A percentile compares a stretch with the other conserved stretches of the same genome.
Evolutionary conservation across 2,113 vertebrate genomes (phyloP).

Genomic region (Alaudala cheleensis): DNA sequence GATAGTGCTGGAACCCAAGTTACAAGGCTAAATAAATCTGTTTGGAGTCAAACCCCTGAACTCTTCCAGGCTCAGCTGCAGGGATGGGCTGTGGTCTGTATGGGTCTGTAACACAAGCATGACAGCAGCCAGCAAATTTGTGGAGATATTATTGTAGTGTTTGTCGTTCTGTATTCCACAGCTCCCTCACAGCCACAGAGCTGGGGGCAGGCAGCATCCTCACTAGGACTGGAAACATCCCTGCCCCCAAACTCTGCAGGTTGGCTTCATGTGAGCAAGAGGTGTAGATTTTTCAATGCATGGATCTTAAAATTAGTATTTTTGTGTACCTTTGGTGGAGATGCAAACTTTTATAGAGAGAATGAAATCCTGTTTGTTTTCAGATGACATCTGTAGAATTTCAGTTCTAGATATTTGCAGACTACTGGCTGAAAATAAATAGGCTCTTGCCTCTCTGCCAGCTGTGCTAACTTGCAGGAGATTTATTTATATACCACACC

Average conservation of each 20-base stretch:
- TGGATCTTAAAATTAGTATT: neutral
- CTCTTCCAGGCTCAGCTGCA: neutral
- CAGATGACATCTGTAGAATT: neutral
- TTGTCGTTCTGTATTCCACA: neutral
- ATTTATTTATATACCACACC: neutral
- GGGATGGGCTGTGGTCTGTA: neutral
- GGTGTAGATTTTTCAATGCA: neutral
- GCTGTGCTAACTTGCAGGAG: neutral
- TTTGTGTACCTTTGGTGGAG: neutral
- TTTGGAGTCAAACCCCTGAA: neutral
- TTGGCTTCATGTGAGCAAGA: neutral
- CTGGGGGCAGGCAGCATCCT: neutral
- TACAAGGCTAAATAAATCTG: neutral
- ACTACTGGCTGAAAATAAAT: neutral
- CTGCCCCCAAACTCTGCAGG: neutral
- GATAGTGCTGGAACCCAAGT: neutral
- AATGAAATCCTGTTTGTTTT: neutral
- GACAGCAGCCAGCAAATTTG: neutral
- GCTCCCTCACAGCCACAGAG: neutral
- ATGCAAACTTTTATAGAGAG: neutral
- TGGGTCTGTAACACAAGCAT: neutral
- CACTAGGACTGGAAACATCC: fast-evolving
- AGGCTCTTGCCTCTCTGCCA: neutral
- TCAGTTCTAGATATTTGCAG: neutral
- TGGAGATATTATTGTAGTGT: no score